Base-by-base conservation (phyloP, 2,888 invertebrate species). In the Trissolcus brochymenae region DNA sequence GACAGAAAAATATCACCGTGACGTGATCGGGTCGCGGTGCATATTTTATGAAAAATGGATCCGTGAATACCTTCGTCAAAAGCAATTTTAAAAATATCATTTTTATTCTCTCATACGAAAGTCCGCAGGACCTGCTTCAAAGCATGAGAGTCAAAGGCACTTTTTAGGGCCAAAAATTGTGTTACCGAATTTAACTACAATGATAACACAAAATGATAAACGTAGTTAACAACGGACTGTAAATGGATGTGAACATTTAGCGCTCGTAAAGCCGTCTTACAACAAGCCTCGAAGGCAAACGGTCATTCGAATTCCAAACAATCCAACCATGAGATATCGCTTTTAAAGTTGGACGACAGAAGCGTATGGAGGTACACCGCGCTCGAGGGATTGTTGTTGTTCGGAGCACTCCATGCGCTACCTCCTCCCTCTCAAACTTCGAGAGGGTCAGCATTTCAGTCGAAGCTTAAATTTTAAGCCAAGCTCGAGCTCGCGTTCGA, bases 341-440 rank as follows among this genome's bases (percentile, higher is more conserved):
- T 76, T 79, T 79, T 55, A 73, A 79, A 79, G 79, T 79, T 79
- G 72, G 73, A 73, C 72, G 73, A 73, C 78, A 75, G 75, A 73
- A 68, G 75, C 75, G 72, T 64, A 76, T 72, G 79, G 75, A 75
- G 78, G 72, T 76, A 67, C 75, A 75, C 78, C 73, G 73, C 78
- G 76, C 75, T 79, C 79, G 64, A 78, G 80, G 77, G 77, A 80
- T 79, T 78, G 78, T 79, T 79, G 80, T 81, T 79, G 77, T 77
- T 72, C 70, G 76, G 57, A 64, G 62, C 57, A 74, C 77, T 72
- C 73, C 72, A 70, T 62, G 68, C 61, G 60, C 76, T 60, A 13
- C 68, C 73, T 70, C 62, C 74, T 66, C 55, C 61, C 65, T 50
- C 50, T 72, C 60, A 68, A 79, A 79, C 78, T 79, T 79, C 66